Percentiles rank a stretch among this genome's conserved stretches.
Conservation (phyloP, 23 tunicate genomes). For the Oikopleura vanhoeffeni region DNA sequence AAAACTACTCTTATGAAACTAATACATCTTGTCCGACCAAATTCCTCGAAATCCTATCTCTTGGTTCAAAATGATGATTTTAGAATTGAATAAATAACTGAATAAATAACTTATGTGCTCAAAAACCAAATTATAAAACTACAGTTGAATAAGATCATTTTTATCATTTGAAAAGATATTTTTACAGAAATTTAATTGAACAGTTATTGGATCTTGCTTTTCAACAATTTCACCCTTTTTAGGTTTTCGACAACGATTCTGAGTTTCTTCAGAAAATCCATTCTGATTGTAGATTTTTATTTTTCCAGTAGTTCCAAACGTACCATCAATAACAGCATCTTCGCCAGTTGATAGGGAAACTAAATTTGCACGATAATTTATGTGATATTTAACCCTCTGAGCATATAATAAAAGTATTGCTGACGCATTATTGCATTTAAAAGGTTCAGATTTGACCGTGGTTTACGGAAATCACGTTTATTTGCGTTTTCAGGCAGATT, state of each 20-base stretch:
- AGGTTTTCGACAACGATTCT: neutral
- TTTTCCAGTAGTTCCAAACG: conserved; percentile 82
- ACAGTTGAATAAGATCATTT: neutral
- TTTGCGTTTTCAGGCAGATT: too few species aligned
- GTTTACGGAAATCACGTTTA: too few species aligned
- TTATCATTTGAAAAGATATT: neutral
- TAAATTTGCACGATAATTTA: neutral
- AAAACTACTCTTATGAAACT: too few species aligned
- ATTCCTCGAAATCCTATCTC: too few species aligned
- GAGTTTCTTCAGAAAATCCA: neutral
- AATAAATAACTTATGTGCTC: too few species aligned
- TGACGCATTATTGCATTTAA: too few species aligned
- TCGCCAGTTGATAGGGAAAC: conserved; percentile 52
- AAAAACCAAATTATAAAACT: neutral
- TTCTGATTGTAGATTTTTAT: conserved; percentile 23
- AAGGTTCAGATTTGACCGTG: too few species aligned
- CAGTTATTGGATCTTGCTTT: neutral
- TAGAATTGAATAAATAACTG: too few species aligned
- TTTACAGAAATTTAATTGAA: neutral
- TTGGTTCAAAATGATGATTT: too few species aligned
- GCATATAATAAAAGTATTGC: too few species aligned
- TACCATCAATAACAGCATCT: conserved; percentile 43
- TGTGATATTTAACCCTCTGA: neutral
- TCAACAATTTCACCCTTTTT: neutral
- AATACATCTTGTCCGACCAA: too few species aligned